Conservation (phyloP, 2,888 invertebrate genomes). For the Dryococelus australis region DNA sequence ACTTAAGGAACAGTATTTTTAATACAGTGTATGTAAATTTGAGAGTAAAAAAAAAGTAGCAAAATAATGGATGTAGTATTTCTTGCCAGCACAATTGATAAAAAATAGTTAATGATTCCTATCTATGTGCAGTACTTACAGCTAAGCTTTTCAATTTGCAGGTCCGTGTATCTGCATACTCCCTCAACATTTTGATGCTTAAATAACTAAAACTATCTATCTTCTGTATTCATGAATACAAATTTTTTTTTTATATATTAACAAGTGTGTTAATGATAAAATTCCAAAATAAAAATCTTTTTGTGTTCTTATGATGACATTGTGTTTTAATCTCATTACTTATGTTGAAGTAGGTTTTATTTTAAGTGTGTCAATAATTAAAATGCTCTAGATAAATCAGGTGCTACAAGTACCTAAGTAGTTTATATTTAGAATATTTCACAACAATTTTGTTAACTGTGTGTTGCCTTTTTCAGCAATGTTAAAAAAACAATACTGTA, state of each 20-base stretch:
- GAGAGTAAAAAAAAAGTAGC: neutral
- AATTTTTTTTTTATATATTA: too few relatives aligned
- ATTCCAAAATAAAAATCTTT: neutral
- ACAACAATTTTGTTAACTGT: neutral
- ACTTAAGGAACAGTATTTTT: conserved; percentile 16
- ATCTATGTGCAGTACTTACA: neutral
- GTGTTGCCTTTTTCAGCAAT: neutral
- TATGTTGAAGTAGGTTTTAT: neutral
- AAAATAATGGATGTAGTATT: neutral
- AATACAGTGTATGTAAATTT: neutral
- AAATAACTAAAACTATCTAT: neutral
- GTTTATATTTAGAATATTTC: neutral
- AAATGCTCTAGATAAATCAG: neutral
- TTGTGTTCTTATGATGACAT: neutral
- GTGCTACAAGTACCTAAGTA: neutral
- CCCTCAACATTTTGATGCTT: neutral
- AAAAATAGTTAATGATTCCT: neutral
- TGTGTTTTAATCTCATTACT: neutral
- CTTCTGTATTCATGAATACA: too few relatives aligned
- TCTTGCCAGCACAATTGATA: neutral
- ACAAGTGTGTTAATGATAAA: too few relatives aligned
- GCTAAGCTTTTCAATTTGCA: neutral
- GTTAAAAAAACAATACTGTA: neutral
- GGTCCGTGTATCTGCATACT: neutral
- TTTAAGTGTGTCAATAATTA: neutral